Conservation (phyloP, 2,797 vertebrate genomes). For the Gadopsis bispinosus region DNA sequence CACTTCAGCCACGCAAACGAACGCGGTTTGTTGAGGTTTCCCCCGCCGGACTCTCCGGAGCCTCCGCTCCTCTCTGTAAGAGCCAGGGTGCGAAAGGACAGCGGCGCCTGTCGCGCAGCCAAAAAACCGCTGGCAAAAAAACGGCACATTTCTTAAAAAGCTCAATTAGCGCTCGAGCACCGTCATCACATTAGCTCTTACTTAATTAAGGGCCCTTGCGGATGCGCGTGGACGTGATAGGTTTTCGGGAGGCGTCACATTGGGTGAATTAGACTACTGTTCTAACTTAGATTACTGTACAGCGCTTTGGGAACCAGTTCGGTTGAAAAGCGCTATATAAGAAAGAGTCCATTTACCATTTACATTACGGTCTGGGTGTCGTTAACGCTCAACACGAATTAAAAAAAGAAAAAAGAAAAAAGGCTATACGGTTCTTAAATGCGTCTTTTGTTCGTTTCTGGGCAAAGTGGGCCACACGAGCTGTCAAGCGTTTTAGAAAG, state of each 20-base stretch:
- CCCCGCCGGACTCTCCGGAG: slow-evolving; percentile 3
- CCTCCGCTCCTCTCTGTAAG: neutral
- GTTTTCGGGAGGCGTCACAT: slow-evolving; percentile 47
- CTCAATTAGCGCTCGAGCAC: slow-evolving; percentile 52
- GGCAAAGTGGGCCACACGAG: slow-evolving; percentile 73
- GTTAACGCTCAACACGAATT: slow-evolving; percentile 25
- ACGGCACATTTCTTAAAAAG: slow-evolving; percentile 23
- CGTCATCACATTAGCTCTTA: slow-evolving; percentile 41
- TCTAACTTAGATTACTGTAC: too few species aligned
- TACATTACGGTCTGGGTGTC: slow-evolving; percentile 34
- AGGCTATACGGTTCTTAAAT: slow-evolving; percentile 53
- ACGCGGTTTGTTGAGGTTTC: slow-evolving; percentile 22
- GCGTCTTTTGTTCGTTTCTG: slow-evolving; percentile 78
- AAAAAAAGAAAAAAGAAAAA: slow-evolving; percentile 21
- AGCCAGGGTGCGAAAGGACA: slow-evolving; percentile 1
- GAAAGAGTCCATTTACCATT: too few species aligned
- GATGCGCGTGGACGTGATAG: slow-evolving; percentile 38
- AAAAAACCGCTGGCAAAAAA: slow-evolving; percentile 20
- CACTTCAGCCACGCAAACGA: slow-evolving; percentile 37
- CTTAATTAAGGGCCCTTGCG: slow-evolving; percentile 50
- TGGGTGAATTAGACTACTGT: too few species aligned
- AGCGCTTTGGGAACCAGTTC: too few species aligned
- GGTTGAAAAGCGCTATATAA: too few species aligned
- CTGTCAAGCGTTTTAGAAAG: slow-evolving; percentile 71
- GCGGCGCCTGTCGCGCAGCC: slow-evolving; percentile 2